Evolutionary conservation across 37 sponge, comb jelly and placozoan genomes (phyloP), one percentile per base, ranked within the genome.

Genomic region (Hexactinellida sp.): DNA sequence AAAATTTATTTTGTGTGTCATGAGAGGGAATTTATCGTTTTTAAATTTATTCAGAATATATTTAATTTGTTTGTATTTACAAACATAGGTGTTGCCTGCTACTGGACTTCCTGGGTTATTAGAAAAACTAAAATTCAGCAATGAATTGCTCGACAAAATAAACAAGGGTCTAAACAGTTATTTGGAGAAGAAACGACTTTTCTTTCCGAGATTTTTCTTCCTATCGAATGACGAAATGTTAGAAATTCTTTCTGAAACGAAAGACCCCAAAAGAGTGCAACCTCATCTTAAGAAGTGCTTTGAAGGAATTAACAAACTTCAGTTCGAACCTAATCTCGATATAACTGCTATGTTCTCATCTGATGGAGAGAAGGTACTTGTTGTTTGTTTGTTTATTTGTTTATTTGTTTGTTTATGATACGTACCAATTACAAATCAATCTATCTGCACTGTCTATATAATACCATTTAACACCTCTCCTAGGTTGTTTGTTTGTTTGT

Each of bases 171-270:
- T 98, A 41, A 98, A 98, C 85, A 89, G 89, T 38, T 98, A 98
- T 84, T 82, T 98, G 87, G 99, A 98, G 88, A 98, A 98, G 93
- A 98, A 98, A 87, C 83, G 99, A 13, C 90, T 98, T 55, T 98
- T 89, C 86, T 98, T 98, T 52, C 96, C 99, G 1, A 87, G 97
- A 34, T 98, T 98, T 89, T 98, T 98, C 89, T 98, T 98, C 89
- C 88, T 98, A n/a, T 99, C 99, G 3, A 99, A 99, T 85, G 99
- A 99, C 86, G 99, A 99, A 87, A 95, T 99, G 96, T 82, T 99
- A 83, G 99, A 99, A 89, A 99, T 99, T 38, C 89, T 99, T 32
- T 95, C 99, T 1, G 99, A 99, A 89, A 99, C 99, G 30, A 98
- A 98, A 47, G 99, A 98, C 85, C 99, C 99, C 1, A 92, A 93